Evolutionary conservation across 1,140 invertebrate genomes (phyloP), one percentile per base, ranked within the genome.

Genomic region (Lordiphosa mommai): DNA sequence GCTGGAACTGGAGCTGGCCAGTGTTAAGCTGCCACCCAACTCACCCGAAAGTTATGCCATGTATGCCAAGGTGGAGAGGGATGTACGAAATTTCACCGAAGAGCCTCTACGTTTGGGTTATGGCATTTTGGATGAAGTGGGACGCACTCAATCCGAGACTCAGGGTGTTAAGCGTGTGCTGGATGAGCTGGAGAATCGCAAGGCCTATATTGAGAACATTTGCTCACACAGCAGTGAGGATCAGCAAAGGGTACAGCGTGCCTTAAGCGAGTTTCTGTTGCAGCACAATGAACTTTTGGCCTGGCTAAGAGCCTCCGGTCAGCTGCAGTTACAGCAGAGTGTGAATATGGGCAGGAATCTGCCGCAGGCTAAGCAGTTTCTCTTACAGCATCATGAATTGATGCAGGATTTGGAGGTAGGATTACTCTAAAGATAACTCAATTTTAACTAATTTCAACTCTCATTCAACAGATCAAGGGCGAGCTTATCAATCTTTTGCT

Each of bases 321-420:
- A 95, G 63, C 90, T 92, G 9, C 95, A 95, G 80, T 88, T 97
- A 4, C 92, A 93, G 63, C 92, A 93, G 16, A 94, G 95, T 74
- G 91, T 92, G 53, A 93, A 95, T 63, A 93, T 96, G 92, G 95
- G 95, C 20, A 92, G 91, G 23, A 92, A 92, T 88, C 88, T 94
- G 36, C 87, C 91, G 27, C 92, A 93, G 89, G 93, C 94, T 12
- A 92, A 92, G 68, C 93, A 95, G 80, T 96, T 96, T 85, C 90
- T 95, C 33, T 91, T 94, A 74, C 89, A 94, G 58, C 95, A 96
- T 86, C 91, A 93, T 64, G 92, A 94, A 79, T 87, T 96, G 8
- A 91, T 94, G 60, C 92, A 92, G 74, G 95, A 96, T 88, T 89
- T 96, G 47, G 92, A 94, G 88, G 94, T 94, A n/a, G 4, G 37